Evolutionary conservation across 2,888 invertebrate genomes (phyloP), one percentile per base, ranked within the genome.

Genomic region (Drosophila multiciliata): DNA sequence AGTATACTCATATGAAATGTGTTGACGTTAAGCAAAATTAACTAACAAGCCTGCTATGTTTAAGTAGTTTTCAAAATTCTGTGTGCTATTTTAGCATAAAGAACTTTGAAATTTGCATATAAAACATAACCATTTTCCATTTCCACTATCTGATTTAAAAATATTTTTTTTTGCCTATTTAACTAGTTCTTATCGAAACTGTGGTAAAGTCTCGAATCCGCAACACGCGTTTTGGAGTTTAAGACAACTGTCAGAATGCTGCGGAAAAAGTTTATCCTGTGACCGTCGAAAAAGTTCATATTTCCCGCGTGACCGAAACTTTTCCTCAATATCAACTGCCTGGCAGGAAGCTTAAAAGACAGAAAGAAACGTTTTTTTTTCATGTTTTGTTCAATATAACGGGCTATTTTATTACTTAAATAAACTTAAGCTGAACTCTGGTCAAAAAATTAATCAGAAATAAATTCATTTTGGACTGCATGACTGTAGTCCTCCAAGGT

Each of bases 221-320:
- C 40, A 73, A 63, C 35, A 53, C 32, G 32, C 11, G 33, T 61
- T 48, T 40, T 63, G 29, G 42, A 66, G 53, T 45, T 58, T 8
- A 3, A 68, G 58, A 54, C 57, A 50, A 73, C 36, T 64, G 59
- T 17, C 57, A 40, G 35, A 58, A 40, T 40, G 12, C 29, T 55
- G 40, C 15, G 12, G 49, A 7, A 17, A 68, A 74, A 74, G 50
- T 74, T 76, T 62, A 33, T 26, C 3, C 57, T 60, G 59, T 23
- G 75, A 67, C 29, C 45, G 38, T 50, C 32, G n/a, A 63, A 60
- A 71, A 53, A 67, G 50, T 67, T 42, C 67, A 72, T 58, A 74
- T 79, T 85, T 88, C 62, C 86, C 77, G 65, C 66, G 83, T 61
- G 83, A 54, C 38, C 68, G 32, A 36, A 80, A 85, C 59, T 57